A percentile compares a stretch with the other conserved stretches of the same genome.
Evolutionary conservation across 2,888 invertebrate species (phyloP).

Genomic region (Drosophila subsilvestris): DNA sequence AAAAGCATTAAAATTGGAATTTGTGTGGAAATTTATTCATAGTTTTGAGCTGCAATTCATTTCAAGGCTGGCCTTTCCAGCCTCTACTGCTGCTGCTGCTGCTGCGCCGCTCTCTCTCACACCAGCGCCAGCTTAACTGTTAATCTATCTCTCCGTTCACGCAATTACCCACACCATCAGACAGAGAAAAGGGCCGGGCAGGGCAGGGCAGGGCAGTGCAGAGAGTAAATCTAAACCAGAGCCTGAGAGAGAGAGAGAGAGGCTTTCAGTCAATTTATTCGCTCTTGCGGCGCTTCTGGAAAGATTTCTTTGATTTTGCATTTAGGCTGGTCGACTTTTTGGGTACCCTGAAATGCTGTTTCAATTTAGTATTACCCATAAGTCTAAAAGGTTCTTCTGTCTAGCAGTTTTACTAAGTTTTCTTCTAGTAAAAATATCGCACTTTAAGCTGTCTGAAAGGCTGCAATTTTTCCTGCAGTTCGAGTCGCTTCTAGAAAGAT

Average conservation of each 20-base stretch:
- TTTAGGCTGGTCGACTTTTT: slow-evolving; percentile 16
- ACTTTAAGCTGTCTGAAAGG: no score
- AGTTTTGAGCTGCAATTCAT: slow-evolving; percentile 55
- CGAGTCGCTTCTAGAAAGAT: neutral
- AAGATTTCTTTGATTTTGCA: slow-evolving; percentile 29
- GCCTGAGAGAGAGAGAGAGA: neutral
- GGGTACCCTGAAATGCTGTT: slow-evolving; percentile 11
- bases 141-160: slow-evolving; percentile 65
- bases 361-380: no score
- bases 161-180: slow-evolving; percentile 64
- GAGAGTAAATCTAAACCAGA: slow-evolving; percentile 1
- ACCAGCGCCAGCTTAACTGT: slow-evolving; percentile 71
- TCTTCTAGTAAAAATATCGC: no score
- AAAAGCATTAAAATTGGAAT: slow-evolving; percentile 19
- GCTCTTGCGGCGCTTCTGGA: slow-evolving; percentile 56
- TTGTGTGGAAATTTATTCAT: slow-evolving; percentile 61
- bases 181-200: slow-evolving; percentile 26
- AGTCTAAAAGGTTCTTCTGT: no score
- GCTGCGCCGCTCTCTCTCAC: slow-evolving; percentile 10
- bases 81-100: slow-evolving; percentile 4
- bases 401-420: no score
- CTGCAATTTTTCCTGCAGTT: no score
- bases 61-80: slow-evolving; percentile 72
- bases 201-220: no score
- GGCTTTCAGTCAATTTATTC: slow-evolving; percentile 9